These are phyloP conservation scores for Microctenopoma lineatum DNA, from an alignment of 2,797 vertebrate genomes.

Conservation along the genomic window DNA sequence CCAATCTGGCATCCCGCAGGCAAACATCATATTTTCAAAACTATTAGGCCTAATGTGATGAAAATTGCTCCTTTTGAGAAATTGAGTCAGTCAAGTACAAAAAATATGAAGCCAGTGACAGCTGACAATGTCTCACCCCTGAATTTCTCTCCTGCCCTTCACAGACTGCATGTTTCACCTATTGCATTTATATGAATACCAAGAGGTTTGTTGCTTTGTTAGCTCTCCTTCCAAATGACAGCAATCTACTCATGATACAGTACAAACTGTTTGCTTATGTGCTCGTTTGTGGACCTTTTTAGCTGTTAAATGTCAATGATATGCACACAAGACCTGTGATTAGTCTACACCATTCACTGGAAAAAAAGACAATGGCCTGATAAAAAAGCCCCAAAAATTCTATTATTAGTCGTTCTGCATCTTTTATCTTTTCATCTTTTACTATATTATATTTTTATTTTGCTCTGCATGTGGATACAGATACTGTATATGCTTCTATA, in stretches of 20 bases:
- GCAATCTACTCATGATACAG: conserved; percentile 19
- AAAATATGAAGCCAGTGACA: conserved; percentile 37
- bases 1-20: conserved; percentile 28
- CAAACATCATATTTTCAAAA: conserved; percentile 53
- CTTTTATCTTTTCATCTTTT: not conserved
- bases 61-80: conserved; percentile 24
- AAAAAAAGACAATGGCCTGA: not conserved
- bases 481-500: not conserved
- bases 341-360: conserved; percentile 26
- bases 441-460: not conserved
- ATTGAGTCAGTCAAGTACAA: conserved; percentile 27
- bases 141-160: conserved; percentile 12
- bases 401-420: not conserved
- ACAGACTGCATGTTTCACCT: conserved; percentile 19
- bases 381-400: not conserved
- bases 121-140: conserved; percentile 12
- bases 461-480: not conserved
- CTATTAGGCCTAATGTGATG: conserved; percentile 44
- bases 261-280: conserved; percentile 26
- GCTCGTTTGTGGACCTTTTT: conserved; percentile 35
- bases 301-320: conserved; percentile 58
- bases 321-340: conserved; percentile 11
- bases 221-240: conserved; percentile 28
- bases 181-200: conserved; percentile 37
- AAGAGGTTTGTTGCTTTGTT: conserved; percentile 19